These are phyloP conservation scores for Steatocranus sp. DNA, from an alignment of 2,797 vertebrate species.

Conservation along the genomic window DNA sequence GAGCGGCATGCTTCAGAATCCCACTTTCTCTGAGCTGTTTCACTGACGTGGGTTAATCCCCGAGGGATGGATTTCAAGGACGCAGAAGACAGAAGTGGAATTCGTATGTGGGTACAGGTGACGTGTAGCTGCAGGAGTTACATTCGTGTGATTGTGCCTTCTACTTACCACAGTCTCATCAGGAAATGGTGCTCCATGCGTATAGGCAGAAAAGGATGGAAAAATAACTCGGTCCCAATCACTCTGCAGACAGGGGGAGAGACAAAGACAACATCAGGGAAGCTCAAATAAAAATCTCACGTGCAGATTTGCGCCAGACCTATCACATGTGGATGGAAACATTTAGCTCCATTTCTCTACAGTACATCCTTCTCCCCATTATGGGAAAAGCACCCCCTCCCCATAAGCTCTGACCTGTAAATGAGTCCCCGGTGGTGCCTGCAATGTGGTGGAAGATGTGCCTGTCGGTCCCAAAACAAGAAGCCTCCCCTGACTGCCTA, in stretches of 20 bases:
- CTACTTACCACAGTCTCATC: slow-evolving; percentile 68
- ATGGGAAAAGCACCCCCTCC: slow-evolving; percentile 14
- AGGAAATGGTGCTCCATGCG: slow-evolving; percentile 67
- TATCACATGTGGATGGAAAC: neutral
- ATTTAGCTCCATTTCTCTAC: neutral
- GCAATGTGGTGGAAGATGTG: slow-evolving; percentile 47
- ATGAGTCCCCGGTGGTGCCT: slow-evolving; percentile 35
- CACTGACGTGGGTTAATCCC: slow-evolving; percentile 55
- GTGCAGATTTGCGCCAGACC: neutral
- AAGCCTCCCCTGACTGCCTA: neutral
- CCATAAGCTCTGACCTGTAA: slow-evolving; percentile 43
- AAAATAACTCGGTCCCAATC: slow-evolving; percentile 22
- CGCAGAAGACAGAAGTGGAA: slow-evolving; percentile 24
- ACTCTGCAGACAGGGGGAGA: slow-evolving; percentile 29
- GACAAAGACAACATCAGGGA: slow-evolving; percentile 20
- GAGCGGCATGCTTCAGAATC: slow-evolving; percentile 34
- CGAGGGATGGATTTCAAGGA: slow-evolving; percentile 56
- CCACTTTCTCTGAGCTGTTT: slow-evolving; percentile 41
- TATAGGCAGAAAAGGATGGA: slow-evolving; percentile 38
- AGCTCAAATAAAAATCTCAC: neutral
- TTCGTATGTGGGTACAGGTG: slow-evolving; percentile 39
- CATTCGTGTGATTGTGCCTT: neutral
- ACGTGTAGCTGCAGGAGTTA: slow-evolving; percentile 25
- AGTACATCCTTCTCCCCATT: neutral
- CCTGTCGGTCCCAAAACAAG: slow-evolving; percentile 38